These are phyloP conservation scores for Sesamia nonagrioides DNA, from an alignment of 1,140 invertebrate species.

Conservation along the genomic window DNA sequence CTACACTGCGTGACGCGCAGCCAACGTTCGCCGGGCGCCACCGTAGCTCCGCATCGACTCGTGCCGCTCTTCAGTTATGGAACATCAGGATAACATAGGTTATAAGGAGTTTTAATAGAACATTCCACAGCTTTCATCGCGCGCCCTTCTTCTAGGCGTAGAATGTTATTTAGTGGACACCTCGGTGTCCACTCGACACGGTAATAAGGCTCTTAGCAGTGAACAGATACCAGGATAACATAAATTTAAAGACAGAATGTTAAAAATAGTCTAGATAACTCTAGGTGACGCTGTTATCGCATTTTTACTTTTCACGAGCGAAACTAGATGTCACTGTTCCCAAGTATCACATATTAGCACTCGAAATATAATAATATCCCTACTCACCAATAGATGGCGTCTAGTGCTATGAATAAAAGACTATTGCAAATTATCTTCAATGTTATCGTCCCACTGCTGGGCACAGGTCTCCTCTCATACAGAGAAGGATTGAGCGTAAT, in stretches of 20 bases:
- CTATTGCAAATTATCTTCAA: background rate
- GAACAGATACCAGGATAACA: background rate
- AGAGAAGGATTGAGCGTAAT: too few relatives aligned
- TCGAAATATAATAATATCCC: background rate
- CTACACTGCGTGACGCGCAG: too few relatives aligned
- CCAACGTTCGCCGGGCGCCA: too few relatives aligned
- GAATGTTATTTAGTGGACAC: too few relatives aligned
- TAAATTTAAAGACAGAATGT: background rate
- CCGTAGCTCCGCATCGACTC: too few relatives aligned
- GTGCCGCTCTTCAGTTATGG: background rate
- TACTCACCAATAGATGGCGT: slow-evolving; percentile 24
- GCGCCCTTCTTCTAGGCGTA: too few relatives aligned
- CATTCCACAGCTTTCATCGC: background rate
- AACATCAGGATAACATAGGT: background rate
- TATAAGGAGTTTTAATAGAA: background rate
- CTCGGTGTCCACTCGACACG: background rate
- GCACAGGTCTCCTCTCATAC: too few relatives aligned
- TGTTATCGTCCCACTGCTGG: too few relatives aligned
- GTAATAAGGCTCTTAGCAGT: background rate
- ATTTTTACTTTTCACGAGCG: background rate
- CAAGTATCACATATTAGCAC: too few relatives aligned
- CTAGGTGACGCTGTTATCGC: background rate
- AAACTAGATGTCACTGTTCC: slow-evolving; percentile 15
- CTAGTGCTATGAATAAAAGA: background rate
- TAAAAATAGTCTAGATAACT: background rate